A percentile compares a stretch with the other conserved stretches of the same genome.
These are phyloP conservation scores for Cerastoderma edule DNA, from an alignment of 2,888 invertebrate genomes.

Conservation along the genomic window DNA sequence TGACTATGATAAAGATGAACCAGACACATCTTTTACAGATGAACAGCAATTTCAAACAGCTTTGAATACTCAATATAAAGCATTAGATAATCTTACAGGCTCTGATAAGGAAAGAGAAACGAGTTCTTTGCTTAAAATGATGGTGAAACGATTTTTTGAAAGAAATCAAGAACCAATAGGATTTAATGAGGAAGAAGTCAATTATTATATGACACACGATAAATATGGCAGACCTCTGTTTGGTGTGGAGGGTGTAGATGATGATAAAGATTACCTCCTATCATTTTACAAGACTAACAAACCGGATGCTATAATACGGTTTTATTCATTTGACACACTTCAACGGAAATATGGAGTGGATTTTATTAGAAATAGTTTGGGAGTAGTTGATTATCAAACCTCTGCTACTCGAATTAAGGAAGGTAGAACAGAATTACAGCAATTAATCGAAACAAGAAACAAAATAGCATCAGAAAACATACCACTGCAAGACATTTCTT, in stretches of 20 bases:
- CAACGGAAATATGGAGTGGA: constrained; percentile 37
- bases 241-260: constrained; percentile 26
- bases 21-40: constrained; percentile 37
- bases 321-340: constrained; percentile 39
- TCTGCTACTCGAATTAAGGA: constrained; percentile 20
- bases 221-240: constrained; percentile 32
- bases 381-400: constrained; percentile 29
- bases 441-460: constrained; percentile 27
- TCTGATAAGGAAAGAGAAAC: constrained; percentile 24
- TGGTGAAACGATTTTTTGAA: constrained; percentile 40
- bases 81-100: constrained; percentile 33
- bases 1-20: constrained; percentile 28
- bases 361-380: constrained; percentile 42
- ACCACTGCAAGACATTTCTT: constrained; percentile 40
- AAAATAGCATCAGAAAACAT: constrained; percentile 22
- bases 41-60: constrained; percentile 43
- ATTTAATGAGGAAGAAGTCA: neutral
- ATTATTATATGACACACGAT: constrained; percentile 22
- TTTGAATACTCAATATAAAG: constrained; percentile 33
- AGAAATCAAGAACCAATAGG: constrained; percentile 35
- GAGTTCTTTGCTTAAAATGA: constrained; percentile 28
- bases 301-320: constrained; percentile 23
- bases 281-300: constrained; percentile 42
- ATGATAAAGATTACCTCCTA: constrained; percentile 25
- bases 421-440: constrained; percentile 34